Conservation (phyloP, 2,888 invertebrate genomes). For the Aproaerema taeniolella region DNA sequence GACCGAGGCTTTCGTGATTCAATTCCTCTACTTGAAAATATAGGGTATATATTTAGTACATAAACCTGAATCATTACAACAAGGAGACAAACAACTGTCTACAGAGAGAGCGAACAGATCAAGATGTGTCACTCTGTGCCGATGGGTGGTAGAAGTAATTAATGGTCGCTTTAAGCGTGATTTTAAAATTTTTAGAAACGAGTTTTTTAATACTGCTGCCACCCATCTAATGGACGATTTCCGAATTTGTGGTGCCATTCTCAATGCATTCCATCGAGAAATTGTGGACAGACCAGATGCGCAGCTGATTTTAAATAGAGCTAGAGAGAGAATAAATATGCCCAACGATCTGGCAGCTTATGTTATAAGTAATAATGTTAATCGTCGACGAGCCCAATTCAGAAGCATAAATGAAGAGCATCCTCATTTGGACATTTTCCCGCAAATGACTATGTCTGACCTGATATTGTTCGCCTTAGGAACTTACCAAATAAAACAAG, state of each 20-base stretch:
- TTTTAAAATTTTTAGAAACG: no score
- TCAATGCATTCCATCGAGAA: constrained; percentile 8
- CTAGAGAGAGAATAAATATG: constrained; percentile 1
- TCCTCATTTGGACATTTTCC: constrained; percentile 6
- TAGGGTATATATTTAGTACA: neutral
- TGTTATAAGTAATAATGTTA: constrained; percentile 8
- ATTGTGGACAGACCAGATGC: constrained; percentile 10
- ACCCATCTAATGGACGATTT: constrained; percentile 10
- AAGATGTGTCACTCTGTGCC: constrained; percentile 10
- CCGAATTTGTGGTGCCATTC: constrained; percentile 9
- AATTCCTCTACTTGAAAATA: neutral
- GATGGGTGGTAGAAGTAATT: no score
- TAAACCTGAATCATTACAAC: constrained; percentile 2
- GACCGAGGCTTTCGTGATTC: constrained; percentile 8
- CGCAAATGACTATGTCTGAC: constrained; percentile 3
- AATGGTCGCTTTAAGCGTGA: no score
- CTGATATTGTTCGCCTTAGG: constrained; percentile 6
- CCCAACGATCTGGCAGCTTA: constrained; percentile 12
- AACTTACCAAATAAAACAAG: constrained; percentile 11
- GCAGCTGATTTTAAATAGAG: constrained; percentile 7
- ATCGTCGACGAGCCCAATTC: constrained; percentile 7
- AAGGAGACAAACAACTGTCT: constrained; percentile 14
- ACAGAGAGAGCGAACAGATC: constrained; percentile 15
- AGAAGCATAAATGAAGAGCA: constrained; percentile 1
- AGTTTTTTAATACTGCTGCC: constrained; percentile 1